Percentiles rank a stretch among this genome's conserved stretches.
These are phyloP conservation scores for Zaprionus gabonicus DNA, from an alignment of 1,140 invertebrate genomes.

Conservation along the genomic window DNA sequence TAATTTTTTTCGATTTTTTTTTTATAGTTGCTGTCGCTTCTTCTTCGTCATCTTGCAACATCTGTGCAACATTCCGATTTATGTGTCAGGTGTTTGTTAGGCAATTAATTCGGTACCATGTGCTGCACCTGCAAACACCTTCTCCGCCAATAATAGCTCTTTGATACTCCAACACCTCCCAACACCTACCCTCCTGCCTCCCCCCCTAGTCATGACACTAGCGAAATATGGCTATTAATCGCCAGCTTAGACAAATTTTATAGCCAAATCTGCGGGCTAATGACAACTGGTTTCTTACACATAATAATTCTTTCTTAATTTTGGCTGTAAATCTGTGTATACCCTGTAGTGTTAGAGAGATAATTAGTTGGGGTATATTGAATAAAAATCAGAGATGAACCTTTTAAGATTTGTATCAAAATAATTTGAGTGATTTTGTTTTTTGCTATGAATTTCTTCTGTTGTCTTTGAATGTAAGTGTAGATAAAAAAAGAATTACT, in stretches of 20 bases:
- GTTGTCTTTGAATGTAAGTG: no score
- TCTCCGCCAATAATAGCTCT: slow-evolving; percentile 5
- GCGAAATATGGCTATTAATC: slow-evolving; percentile 66
- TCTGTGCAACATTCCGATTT: slow-evolving; percentile 70
- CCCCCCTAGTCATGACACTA: not conserved
- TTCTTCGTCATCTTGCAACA: slow-evolving; percentile 50
- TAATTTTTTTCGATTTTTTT: slow-evolving; percentile 23
- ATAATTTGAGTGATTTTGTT: no score
- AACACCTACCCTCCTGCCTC: not conserved
- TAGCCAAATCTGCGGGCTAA: slow-evolving; percentile 29
- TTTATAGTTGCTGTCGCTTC: slow-evolving; percentile 14
- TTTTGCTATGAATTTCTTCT: no score
- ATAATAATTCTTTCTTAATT: slow-evolving; percentile 35
- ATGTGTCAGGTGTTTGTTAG: slow-evolving; percentile 43
- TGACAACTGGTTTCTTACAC: slow-evolving; percentile 62
- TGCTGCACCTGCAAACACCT: slow-evolving; percentile 46
- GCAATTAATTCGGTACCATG: slow-evolving; percentile 70
- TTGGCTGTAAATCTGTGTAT: slow-evolving; percentile 24
- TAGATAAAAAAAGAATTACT: no score
- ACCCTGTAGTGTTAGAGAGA: not conserved
- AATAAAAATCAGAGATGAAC: not conserved
- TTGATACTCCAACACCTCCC: not conserved
- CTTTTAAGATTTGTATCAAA: no score
- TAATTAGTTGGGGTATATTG: slow-evolving; percentile 1
- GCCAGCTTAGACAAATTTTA: slow-evolving; percentile 64